Base-by-base conservation (phyloP, 1,140 invertebrate species). In the Drosophila tristis region DNA sequence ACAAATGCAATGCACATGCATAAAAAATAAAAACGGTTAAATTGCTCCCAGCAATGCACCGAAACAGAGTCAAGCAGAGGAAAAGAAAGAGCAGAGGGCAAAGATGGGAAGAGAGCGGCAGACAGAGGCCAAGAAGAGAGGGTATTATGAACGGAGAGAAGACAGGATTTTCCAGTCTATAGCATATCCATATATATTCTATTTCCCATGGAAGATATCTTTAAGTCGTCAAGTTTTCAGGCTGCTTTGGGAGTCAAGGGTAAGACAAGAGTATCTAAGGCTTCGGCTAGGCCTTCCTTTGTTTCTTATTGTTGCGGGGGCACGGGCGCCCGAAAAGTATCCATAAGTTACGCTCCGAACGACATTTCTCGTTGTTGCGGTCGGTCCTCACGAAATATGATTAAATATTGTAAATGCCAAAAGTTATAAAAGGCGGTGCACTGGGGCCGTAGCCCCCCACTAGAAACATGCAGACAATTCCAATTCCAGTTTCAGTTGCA, bases 361-460 rank as follows among this genome's bases (percentile, higher is more conserved):
- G 65, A 84, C 80, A 84, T 73, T 70, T 77, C 49, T 60, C 35
- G 70, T 53, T 61, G 53, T 35, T 48, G 26, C 50, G 42, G 23
- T 25, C 39, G 43, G 54, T 63, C 71, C 65, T 76, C 74, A 47
- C 59, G 71, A 80, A 87, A 87, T 79, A 86, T 87, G 82, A 87
- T 86, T 86, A 86, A 86, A 86, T 87, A 87, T 87, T 86, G 84
- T 79, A 86, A 86, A 86, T 86, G 82, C 82, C 81, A 85, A 68
- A 84, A 80, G 78, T 76, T 77, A 64, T 63, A 55, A 63, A 59
- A 63, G 66, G 61, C 56, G 35, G 11, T 11, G 53, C 51, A 43
- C 62, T 29, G 44, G 42, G 66, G 11, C 43, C 48, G 49, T 35
- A 13, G 11, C 11, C 15, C 61, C 56, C 29, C 77, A 35, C 50